Conservation (phyloP, 2,113 vertebrate genomes). For the Poecilia latipinna region DNA sequence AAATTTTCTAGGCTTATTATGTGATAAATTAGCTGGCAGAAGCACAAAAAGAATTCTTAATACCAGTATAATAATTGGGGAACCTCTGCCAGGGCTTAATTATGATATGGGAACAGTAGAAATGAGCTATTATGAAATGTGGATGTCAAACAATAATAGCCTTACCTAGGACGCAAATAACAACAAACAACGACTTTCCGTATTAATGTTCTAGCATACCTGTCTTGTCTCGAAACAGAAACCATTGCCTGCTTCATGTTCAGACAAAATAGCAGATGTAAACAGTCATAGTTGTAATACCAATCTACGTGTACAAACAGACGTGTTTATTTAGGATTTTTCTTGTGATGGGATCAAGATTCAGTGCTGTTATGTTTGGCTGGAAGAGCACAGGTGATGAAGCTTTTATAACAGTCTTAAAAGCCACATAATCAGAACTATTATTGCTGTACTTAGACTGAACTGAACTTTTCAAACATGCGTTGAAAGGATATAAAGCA, state of each 20-base stretch:
- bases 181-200: no score
- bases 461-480: neutral
- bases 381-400: neutral
- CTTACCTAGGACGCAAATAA: neutral
- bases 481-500: no score
- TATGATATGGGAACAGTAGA: neutral
- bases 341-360: neutral
- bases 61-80: slow-evolving; percentile 11
- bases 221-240: neutral
- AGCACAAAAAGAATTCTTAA: slow-evolving; percentile 18
- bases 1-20: neutral
- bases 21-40: slow-evolving; percentile 16
- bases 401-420: neutral
- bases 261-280: neutral
- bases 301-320: neutral
- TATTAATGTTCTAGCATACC: no score
- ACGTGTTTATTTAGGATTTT: neutral
- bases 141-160: neutral
- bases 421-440: neutral
- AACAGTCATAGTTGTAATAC: neutral
- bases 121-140: neutral
- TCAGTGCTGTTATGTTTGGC: neutral
- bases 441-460: neutral
- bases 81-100: neutral
- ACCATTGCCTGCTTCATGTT: neutral